A percentile compares a stretch with the other conserved stretches of the same genome.
Evolutionary conservation across 1,140 invertebrate genomes (phyloP).

Genomic region (Drosophila nasuta): DNA sequence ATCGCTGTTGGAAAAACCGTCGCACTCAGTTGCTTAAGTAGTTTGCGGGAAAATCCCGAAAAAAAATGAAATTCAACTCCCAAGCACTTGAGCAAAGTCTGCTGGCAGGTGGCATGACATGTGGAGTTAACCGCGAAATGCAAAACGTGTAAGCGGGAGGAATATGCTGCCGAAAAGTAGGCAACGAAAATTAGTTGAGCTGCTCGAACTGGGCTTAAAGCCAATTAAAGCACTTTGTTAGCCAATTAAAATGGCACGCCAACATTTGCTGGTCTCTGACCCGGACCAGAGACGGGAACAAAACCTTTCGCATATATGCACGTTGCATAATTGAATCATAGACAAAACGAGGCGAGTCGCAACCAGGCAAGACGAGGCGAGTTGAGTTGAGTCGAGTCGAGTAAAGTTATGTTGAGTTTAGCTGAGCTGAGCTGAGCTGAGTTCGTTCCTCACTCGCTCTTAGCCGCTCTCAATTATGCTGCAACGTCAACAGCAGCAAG

Average conservation of each 20-base stretch:
- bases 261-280: constrained; percentile 30
- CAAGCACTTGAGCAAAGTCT: constrained; percentile 35
- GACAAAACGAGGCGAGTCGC: constrained; percentile 46
- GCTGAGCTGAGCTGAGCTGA: constrained; percentile 9
- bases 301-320: constrained; percentile 47
- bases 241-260: constrained; percentile 73
- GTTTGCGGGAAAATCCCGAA: constrained; percentile 15
- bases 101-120: constrained; percentile 10
- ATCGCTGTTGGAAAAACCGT: constrained; percentile 43
- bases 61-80: constrained; percentile 24
- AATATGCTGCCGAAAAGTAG: constrained; percentile 19
- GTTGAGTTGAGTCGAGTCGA: constrained; percentile 14
- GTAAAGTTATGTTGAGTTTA: not conserved
- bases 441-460: constrained; percentile 39
- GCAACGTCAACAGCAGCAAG: constrained; percentile 69
- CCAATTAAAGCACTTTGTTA: constrained; percentile 78
- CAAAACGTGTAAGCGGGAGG: not conserved
- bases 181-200: constrained; percentile 22
- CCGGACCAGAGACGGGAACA: constrained; percentile 16
- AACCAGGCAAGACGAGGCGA: not conserved
- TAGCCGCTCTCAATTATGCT: constrained; percentile 76
- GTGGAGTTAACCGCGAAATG: constrained; percentile 12
- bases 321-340: constrained; percentile 73
- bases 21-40: constrained; percentile 46
- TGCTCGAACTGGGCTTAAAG: constrained; percentile 49